Base-by-base conservation (phyloP, 2,797 vertebrate species). In the Petrocephalus sullivani region DNA sequence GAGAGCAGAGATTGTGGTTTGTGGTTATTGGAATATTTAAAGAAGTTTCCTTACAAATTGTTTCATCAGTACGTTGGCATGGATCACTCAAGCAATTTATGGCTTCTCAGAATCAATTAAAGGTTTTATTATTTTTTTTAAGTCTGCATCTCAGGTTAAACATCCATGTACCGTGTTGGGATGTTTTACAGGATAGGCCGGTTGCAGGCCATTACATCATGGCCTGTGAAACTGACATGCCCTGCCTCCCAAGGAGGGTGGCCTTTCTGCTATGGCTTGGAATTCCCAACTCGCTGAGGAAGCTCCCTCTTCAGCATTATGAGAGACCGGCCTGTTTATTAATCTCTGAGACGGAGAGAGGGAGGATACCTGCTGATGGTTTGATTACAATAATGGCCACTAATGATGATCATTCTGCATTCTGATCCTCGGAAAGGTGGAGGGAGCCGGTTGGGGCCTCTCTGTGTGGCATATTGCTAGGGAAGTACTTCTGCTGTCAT, bases 301-400 rank as follows among this genome's bases (percentile, higher is more conserved):
- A 16, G 67, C 67, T 75, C 33, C 33, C 67, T 19, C 14, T 41
- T 75, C 67, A 75, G 28, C 2, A 16, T 75, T 75, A 75, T 75
- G 67, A 75, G 67, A 41, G 5, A 41, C 33, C 12, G 16, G 64
- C 67, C 0, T 75, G 14, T 75, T 71, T 37, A 28, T 71, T 71
- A 6, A 16, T 71, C 12, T 71, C 33, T 71, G 12, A 71, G 16
- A 71, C 28, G 14, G 23, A 64, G 64, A 61, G 64, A 87, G 88
- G 91, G 82, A 67, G 37, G 58, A 88, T 0, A 0, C 89, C 87
- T 92, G 37, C 41, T 92, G 90, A 93, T 93, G 91, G 88, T 93
- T 90, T 91, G 89, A 92, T 93, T 89, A 87, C 67, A 88, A 64
- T 92, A 90, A 91, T 90, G 89, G 41, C 61, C 60, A 90, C 37